phyloP scores from a whole-genome alignment of 2,888 invertebrate species.

The Graphium colonna region DNA sequence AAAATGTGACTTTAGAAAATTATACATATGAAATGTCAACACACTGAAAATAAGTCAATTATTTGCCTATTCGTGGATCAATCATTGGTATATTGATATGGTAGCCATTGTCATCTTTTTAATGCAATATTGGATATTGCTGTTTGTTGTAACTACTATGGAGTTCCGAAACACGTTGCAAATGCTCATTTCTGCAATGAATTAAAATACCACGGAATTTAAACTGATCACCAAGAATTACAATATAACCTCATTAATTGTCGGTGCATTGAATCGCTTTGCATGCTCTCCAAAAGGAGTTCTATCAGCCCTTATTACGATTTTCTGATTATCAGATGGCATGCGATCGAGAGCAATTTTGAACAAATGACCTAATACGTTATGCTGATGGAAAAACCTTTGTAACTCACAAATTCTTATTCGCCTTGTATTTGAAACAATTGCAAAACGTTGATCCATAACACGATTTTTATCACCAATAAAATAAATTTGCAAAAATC shows the following conservation, averaged over 20 bases:
- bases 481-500: too few relatives aligned
- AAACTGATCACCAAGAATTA: slow-evolving; percentile 34
- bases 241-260: slow-evolving; percentile 34
- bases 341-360: too few relatives aligned
- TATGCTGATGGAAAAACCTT: too few relatives aligned
- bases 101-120: slow-evolving; percentile 14
- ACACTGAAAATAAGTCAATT: background rate
- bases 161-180: slow-evolving; percentile 37
- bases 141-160: slow-evolving; percentile 44
- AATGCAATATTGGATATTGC: slow-evolving; percentile 36
- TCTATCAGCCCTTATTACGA: slow-evolving; percentile 20
- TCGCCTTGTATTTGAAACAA: too few relatives aligned
- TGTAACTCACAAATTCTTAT: too few relatives aligned
- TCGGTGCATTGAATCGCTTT: slow-evolving; percentile 25
- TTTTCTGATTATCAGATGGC: too few relatives aligned
- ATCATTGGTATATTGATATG: background rate
- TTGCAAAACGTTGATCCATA: too few relatives aligned
- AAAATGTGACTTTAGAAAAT: background rate
- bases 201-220: slow-evolving; percentile 39
- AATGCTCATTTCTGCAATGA: slow-evolving; percentile 35
- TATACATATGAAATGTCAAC: background rate
- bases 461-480: too few relatives aligned
- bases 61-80: background rate
- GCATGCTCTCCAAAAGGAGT: slow-evolving; percentile 19
- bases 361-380: too few relatives aligned